Base-by-base conservation (phyloP, 2,797 vertebrate species). In the Sebastes itinus region DNA sequence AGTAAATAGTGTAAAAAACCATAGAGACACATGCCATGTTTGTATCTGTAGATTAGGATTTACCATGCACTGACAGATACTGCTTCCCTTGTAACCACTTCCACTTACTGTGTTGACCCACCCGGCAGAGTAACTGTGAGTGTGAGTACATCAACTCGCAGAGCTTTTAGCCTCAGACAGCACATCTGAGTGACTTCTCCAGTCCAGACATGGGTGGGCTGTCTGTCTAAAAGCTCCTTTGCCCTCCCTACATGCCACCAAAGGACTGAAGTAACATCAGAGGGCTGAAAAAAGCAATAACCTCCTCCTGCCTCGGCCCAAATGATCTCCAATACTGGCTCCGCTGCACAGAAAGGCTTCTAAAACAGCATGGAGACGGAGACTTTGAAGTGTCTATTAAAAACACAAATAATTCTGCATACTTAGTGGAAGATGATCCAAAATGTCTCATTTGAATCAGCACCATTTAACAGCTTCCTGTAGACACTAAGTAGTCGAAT, bases 261-360 rank as follows among this genome's bases (percentile, higher is more conserved):
- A 83, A 87, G 59, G 70, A 75, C 73, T 81, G 80, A 75, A 72
- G 81, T 38, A 74, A 85, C 79, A 89, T 88, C 87, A 81, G 70
- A 84, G 58, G 38, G 59, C 71, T 72, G 61, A 20, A 74, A 80
- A 86, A 87, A 86, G 87, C 80, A 87, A 86, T 83, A 87, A 87
- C 70, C 72, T 86, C 72, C 55, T 27, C 35, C 13, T 20, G 80
- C 64, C 72, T 85, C 18, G 54, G 30, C 58, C 81, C 78, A 77
- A 80, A 85, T 79, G 54, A 81, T 80, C 73, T 80, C 33, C 62
- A 79, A 63, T 63, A 73, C 63, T 62, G 60, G 46, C 78, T 78
- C 13, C 56, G 72, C 64, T 23, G 55, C 73, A 64, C 18, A 27
- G 13, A 83, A 62, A 80, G 70, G 33, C 42, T 22, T 58, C 22